phyloP scores from a whole-genome alignment of 2,113 vertebrate species.

The Rattus rattus region DNA sequence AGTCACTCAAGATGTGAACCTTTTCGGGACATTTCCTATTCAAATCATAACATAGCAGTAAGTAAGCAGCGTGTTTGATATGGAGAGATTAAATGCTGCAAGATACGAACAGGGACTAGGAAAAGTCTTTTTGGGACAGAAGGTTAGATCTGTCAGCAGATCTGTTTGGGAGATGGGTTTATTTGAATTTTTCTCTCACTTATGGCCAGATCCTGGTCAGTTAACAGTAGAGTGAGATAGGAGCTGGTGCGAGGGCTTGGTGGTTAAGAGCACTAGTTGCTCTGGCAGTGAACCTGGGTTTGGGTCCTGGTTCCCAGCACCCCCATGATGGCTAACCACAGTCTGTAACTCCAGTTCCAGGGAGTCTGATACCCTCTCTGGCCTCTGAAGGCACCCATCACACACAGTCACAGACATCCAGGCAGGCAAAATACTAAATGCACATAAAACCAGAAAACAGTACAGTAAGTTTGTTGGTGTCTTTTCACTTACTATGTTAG shows the following conservation, averaged over 20 bases:
- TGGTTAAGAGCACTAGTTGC: not conserved
- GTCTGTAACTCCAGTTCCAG: not conserved
- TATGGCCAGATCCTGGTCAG: not conserved
- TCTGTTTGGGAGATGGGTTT: not conserved
- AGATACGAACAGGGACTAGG: not conserved
- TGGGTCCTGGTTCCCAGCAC: not conserved
- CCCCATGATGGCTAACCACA: too few relatives aligned
- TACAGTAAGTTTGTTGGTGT: too few relatives aligned
- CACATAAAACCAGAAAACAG: not conserved
- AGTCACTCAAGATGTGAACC: not conserved
- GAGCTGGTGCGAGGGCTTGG: not conserved
- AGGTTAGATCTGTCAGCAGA: not conserved
- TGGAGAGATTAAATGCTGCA: not conserved
- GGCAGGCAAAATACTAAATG: not conserved
- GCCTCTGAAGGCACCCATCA: not conserved
- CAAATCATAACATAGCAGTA: not conserved
- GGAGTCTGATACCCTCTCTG: not conserved
- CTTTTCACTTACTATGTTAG: slow-evolving; percentile 6
- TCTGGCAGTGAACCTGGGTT: not conserved
- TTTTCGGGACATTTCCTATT: not conserved
- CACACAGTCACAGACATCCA: not conserved
- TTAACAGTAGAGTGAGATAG: not conserved
- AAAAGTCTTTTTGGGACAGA: not conserved
- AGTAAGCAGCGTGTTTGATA: not conserved
- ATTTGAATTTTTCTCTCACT: slow-evolving; percentile 10